phyloP scores from a whole-genome alignment of 1,140 invertebrate genomes.

The Papilio machaon region DNA sequence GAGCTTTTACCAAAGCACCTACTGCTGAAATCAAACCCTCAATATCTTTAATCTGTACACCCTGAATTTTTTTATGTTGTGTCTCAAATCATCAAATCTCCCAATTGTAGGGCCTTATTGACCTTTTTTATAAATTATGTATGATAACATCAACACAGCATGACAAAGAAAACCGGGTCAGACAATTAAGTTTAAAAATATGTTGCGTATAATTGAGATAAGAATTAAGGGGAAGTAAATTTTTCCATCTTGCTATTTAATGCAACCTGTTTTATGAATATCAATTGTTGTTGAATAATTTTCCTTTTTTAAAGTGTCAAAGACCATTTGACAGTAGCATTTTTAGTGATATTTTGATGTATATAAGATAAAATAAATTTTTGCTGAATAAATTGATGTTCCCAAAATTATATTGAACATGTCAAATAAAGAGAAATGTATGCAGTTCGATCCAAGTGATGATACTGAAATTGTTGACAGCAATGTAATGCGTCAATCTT shows the following conservation, averaged over 20 bases:
- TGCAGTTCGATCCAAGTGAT: neutral
- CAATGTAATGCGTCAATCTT: constrained; percentile 15
- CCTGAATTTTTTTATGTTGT: neutral
- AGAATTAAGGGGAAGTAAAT: constrained; percentile 16
- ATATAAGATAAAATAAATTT: constrained; percentile 1
- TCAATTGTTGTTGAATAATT: too few species aligned
- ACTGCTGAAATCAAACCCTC: too few species aligned
- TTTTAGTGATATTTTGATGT: constrained; percentile 6
- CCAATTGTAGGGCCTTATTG: neutral
- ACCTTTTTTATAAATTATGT: constrained; percentile 1
- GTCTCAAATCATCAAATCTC: neutral
- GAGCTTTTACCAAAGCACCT: too few species aligned
- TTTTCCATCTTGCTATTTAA: neutral
- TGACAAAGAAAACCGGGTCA: constrained; percentile 1
- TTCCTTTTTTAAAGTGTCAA: neutral
- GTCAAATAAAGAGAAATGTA: constrained; percentile 23
- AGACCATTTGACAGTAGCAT: constrained; percentile 3
- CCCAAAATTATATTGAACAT: constrained; percentile 9
- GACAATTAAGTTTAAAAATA: neutral
- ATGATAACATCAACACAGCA: constrained; percentile 7
- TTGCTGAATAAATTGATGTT: constrained; percentile 8
- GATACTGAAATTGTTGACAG: neutral
- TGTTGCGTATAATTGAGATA: neutral
- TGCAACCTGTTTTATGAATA: neutral
- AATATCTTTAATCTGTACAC: too few species aligned